Conservation (phyloP, 2,113 vertebrate genomes). For the Apaloderma vittatum region DNA sequence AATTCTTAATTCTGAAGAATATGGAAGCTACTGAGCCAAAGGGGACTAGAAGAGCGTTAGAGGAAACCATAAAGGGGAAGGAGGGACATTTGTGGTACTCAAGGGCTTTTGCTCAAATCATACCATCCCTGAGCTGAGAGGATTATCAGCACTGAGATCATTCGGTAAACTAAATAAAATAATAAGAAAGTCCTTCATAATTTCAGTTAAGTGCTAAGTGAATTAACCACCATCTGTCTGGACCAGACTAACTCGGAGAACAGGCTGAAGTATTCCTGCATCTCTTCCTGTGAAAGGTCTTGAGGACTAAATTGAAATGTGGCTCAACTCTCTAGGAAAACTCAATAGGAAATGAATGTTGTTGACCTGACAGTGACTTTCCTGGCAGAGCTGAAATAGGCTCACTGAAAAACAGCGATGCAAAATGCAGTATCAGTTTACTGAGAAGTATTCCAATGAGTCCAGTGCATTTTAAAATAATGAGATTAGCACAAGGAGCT, state of each 20-base stretch:
- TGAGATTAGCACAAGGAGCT: background rate
- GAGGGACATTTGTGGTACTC: background rate
- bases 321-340: background rate
- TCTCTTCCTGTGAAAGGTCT: background rate
- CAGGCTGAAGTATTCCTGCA: background rate
- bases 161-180: background rate
- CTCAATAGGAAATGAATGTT: background rate
- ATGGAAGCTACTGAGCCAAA: slow-evolving; percentile 14
- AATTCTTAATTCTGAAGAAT: background rate
- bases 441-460: background rate
- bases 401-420: background rate
- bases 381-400: background rate
- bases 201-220: background rate
- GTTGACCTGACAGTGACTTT: background rate
- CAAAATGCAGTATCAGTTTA: background rate
- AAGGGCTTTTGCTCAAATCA: background rate
- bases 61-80: background rate
- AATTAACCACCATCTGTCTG: background rate
- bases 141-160: background rate
- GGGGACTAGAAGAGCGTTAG: slow-evolving; percentile 33
- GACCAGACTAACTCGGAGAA: background rate
- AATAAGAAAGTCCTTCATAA: background rate
- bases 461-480: background rate
- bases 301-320: background rate
- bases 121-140: background rate